Base-by-base conservation (phyloP, 1,140 invertebrate species). In the Anthonomus grandis region DNA sequence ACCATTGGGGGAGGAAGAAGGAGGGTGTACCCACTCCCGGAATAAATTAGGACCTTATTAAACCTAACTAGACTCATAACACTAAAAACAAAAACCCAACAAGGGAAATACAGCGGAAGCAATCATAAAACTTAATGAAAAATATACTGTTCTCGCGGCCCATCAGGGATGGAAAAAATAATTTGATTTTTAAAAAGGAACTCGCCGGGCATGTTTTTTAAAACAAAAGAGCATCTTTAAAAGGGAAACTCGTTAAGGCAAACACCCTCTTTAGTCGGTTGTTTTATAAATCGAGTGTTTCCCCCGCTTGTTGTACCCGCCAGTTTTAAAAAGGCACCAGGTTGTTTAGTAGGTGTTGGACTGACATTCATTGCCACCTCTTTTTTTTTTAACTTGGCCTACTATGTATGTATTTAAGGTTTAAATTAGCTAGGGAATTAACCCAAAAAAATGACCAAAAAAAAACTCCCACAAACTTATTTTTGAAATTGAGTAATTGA, bases 321-420 rank as follows among this genome's bases (percentile, higher is more conserved):
- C n/a, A n/a, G 38, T 27, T 41, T 48, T 39, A 57, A 45, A 57
- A 57, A 57, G 54, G 45, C 54, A n/a, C n/a, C n/a, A 48, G 54
- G 54, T 57, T 57, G 52, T 50, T 57, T 57, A 57, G 54, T 57
- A 57, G 54, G 54, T 57, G 54, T 57, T 57, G 49, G 54, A 57
- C 45, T 49, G 54, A 57, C 54, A 44, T 50, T 57, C 54, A 57
- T 57, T 57, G 54, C 54, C 54, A 57, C 54, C 49, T 57, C 54
- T 50, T 48, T n/a, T n/a, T n/a, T n/a, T n/a, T 49, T 49, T 44
- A 42, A 23, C 18, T 15, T 19, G 47, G 53, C 53, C 46, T 57
- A 57, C 54, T 39, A 46, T 55, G 25, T 25, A 19, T 41, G 17
- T n/a, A n/a, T n/a, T n/a, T n/a, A n/a, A n/a, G n/a, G n/a, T n/a